Evolutionary conservation across 2,888 invertebrate species (phyloP), one percentile per base, ranked within the genome.

Genomic region (Dione vanillae): DNA sequence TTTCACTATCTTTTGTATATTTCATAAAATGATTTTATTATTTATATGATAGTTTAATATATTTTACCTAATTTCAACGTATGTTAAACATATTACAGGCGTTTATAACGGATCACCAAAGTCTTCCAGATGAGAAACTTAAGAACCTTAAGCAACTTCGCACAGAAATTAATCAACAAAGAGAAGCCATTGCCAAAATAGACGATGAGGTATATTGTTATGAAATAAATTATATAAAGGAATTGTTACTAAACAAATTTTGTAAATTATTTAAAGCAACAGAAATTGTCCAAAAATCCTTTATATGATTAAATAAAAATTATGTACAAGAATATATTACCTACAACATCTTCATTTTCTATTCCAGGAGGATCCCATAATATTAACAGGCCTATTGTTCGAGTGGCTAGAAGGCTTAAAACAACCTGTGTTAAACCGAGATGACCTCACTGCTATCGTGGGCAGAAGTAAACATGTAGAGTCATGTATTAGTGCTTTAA

Each of bases 351-450:
- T 27, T 27, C 27, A 20, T 43, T 43, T 43, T 20, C 20, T 19
- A n/a, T 64, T 51, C 11, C 82, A 94, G 93, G 88, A 88, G 61
- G 93, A 93, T 66, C 89, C 96, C 2, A 87, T 91, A 11, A 90
- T 97, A 19, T 83, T 97, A 49, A 90, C 95, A 0, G 94, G 94
- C 0, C 85, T 97, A 6, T 86, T 97, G 47, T 96, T 95, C 85
- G 95, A 96, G 76, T 97, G 97, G 97, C 83, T 97, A 66, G 97
- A 97, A 81, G 95, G 95, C 20, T 87, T 97, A 58, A 96, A 96
- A 89, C 93, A 93, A 67, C 96, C 96, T 0, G 88, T 96, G 41
- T 83, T 97, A 19, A 94, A 94, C 74, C 89, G 94, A 35, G 95
- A 96, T 65, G 95, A 96, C 81, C 90, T 97, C 54, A 95, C 95